Evolutionary conservation across 2,888 invertebrate genomes (phyloP), one percentile per base, ranked within the genome.

Genomic region (Lomographa bimaculata): DNA sequence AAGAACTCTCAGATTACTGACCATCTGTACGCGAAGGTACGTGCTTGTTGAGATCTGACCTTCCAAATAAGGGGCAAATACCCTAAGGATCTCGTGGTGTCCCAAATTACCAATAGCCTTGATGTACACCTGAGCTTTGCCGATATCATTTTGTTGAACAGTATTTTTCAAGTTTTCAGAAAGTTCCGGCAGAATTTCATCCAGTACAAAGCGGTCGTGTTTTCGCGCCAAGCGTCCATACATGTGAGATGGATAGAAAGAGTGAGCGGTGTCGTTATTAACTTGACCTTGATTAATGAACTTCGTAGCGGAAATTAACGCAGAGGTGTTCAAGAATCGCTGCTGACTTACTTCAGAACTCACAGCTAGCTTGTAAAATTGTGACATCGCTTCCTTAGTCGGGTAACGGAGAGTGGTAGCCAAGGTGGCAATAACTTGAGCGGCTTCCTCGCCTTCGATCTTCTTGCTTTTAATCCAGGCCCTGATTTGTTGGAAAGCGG

Each of bases 1-100:
- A n/a, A 94, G 65, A 44, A 84, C 78, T 36, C 87, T 76, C 38
- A 94, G 67, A 35, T 90, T 86, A 7, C 85, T 60, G 7, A 94
- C 90, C 82, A 94, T 93, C 54, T 91, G 71, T 0, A 90, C 78
- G 39, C 94, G 91, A 54, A 94, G 91, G 81, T 91, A 93, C 18
- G 86, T 90, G 0, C 93, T 87, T 0, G 85, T 76, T 27, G 70
- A 69, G 17, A 82, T 78, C 42, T 89, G 76, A 21, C 93, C 93
- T 78, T 94, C 93, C 7, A 94, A 79, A 67, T 93, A 94, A 1
- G 93, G 93, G 57, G 93, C 90, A 56, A 92, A 93, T 1, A 90
- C 90, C 2, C 79, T 64, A 5, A 94, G 66, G 37, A 94, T 91
- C 49, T 85, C 79, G 3, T 89, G 91, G 65, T 94, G 92, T 19